phyloP scores from a whole-genome alignment of 1,140 invertebrate genomes.

The Macrotrachela quadricornifera region DNA sequence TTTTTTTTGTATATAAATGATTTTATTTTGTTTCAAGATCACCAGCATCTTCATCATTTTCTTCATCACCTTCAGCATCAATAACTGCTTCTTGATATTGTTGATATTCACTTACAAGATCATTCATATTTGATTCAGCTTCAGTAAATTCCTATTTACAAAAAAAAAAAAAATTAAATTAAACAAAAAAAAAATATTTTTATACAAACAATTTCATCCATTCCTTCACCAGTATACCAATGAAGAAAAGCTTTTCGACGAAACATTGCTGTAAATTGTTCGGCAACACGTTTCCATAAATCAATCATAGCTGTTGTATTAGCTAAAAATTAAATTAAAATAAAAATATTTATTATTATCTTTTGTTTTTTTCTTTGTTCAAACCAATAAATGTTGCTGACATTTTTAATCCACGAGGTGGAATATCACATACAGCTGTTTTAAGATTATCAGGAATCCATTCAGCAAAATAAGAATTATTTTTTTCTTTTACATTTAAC shows the following conservation, averaged over 20 bases:
- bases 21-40: no score
- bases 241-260: constrained; percentile 51
- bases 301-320: neutral
- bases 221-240: constrained; percentile 53
- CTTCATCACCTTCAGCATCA: neutral
- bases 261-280: constrained; percentile 37
- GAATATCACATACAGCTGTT: constrained; percentile 32
- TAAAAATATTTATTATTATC: neutral
- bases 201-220: constrained; percentile 32
- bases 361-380: no score
- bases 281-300: neutral
- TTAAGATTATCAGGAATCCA: constrained; percentile 10
- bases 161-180: constrained; percentile 1
- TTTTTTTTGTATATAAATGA: no score
- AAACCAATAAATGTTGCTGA: constrained; percentile 31
- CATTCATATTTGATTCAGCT: constrained; percentile 49
- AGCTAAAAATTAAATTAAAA: neutral
- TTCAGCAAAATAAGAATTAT: constrained; percentile 9
- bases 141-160: constrained; percentile 39
- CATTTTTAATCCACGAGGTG: constrained; percentile 32
- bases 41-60: neutral
- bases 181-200: no score
- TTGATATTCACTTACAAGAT: constrained; percentile 63
- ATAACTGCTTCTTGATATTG: constrained; percentile 43
- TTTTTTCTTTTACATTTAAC: neutral